These are phyloP conservation scores for Embidobia sp. DNA, from an alignment of 2,888 invertebrate genomes.

Conservation along the genomic window DNA sequence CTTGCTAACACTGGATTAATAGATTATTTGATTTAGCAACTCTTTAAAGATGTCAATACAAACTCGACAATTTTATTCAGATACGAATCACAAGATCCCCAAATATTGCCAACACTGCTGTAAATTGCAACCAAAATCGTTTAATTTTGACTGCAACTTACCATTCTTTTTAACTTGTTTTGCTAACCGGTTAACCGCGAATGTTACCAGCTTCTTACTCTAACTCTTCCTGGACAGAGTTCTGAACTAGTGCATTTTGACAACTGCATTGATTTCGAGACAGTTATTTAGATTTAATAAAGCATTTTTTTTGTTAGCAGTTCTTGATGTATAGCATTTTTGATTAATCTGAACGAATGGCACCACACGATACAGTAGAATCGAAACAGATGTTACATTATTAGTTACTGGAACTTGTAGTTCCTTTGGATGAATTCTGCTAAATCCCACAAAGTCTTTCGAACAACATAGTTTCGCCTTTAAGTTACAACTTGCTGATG, in stretches of 20 bases:
- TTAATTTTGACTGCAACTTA: constrained; percentile 4
- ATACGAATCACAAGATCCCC: too few relatives aligned
- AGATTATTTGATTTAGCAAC: too few relatives aligned
- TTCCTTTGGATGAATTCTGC: too few relatives aligned
- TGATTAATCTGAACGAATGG: constrained; percentile 54
- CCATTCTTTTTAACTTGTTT: background rate
- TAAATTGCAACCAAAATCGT: too few relatives aligned
- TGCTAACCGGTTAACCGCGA: constrained; percentile 12
- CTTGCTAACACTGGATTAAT: too few relatives aligned
- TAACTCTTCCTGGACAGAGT: constrained; percentile 14
- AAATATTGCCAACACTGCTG: too few relatives aligned
- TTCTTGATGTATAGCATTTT: constrained; percentile 48
- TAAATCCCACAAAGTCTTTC: too few relatives aligned
- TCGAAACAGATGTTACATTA: constrained; percentile 16
- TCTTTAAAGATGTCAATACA: too few relatives aligned
- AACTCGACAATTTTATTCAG: too few relatives aligned
- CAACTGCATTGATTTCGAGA: constrained; percentile 13
- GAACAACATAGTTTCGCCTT: too few relatives aligned
- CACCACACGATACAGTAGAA: constrained; percentile 76
- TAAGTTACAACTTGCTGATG: too few relatives aligned
- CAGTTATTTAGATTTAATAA: constrained; percentile 6
- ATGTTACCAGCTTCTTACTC: constrained; percentile 30
- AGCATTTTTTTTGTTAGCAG: constrained; percentile 35
- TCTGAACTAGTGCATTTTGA: constrained; percentile 50
- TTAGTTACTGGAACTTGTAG: background rate